Evolutionary conservation across 2,888 invertebrate genomes (phyloP).

Genomic region (Brenthis hecate): DNA sequence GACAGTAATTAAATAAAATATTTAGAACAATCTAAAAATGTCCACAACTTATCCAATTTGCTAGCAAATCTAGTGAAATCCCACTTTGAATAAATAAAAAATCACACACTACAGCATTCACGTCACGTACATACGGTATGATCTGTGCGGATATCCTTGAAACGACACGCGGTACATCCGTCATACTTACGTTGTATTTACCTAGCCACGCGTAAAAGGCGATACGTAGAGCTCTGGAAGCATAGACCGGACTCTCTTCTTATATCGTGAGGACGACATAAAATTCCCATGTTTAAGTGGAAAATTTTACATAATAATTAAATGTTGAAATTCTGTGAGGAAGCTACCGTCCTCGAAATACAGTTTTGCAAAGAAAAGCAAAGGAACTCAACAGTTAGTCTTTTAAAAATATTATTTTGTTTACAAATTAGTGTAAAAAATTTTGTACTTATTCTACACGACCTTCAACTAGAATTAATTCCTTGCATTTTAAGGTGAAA

Average conservation of each 20-base stretch:
- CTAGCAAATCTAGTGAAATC: conserved; percentile 21
- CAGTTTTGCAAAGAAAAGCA: too few species aligned
- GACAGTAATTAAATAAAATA: neutral
- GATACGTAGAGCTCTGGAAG: conserved; percentile 50
- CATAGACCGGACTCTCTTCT: conserved; percentile 42
- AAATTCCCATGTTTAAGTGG: too few species aligned
- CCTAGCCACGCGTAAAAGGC: conserved; percentile 72
- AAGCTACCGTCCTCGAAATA: too few species aligned
- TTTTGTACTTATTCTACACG: too few species aligned
- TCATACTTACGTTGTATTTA: conserved; percentile 76
- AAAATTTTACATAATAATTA: too few species aligned
- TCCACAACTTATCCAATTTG: conserved; percentile 2
- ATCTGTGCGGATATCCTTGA: conserved; percentile 60
- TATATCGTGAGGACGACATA: too few species aligned
- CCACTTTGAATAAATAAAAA: conserved; percentile 41
- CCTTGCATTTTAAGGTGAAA: neutral
- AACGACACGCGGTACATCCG: conserved; percentile 60
- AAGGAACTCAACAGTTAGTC: too few species aligned
- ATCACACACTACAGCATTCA: conserved; percentile 40
- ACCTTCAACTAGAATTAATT: neutral
- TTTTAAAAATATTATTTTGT: too few species aligned
- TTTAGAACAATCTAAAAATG: neutral
- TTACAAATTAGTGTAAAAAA: too few species aligned
- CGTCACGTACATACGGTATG: conserved; percentile 46
- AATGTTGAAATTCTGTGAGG: too few species aligned